Conservation (phyloP, 2,888 invertebrate genomes). For the Norana najaformis region DNA sequence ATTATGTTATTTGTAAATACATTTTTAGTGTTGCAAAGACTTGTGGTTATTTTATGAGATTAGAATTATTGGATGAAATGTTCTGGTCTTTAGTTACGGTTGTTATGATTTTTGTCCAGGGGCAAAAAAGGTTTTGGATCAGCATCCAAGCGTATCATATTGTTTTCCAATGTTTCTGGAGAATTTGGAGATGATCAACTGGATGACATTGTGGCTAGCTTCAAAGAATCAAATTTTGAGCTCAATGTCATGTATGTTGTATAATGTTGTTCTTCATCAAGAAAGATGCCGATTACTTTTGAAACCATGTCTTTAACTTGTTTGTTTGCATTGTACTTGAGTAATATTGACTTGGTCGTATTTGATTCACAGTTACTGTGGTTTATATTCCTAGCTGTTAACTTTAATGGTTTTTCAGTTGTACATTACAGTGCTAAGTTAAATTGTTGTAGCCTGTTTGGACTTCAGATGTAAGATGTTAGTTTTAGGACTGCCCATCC, state of each 20-base stretch:
- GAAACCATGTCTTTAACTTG: neutral
- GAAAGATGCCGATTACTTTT: no score
- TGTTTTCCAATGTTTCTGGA: constrained; percentile 71
- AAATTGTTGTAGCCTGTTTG: no score
- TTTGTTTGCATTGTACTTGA: neutral
- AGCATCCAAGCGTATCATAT: constrained; percentile 67
- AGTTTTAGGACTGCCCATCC: no score
- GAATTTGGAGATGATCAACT: constrained; percentile 65
- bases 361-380: no score
- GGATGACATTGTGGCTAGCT: constrained; percentile 66
- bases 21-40: neutral
- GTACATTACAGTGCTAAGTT: no score
- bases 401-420: no score
- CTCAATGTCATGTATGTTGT: constrained; percentile 70
- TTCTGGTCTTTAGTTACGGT: neutral
- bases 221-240: constrained; percentile 68
- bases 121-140: constrained; percentile 61
- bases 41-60: neutral
- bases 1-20: neutral
- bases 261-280: neutral
- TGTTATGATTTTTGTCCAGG: constrained; percentile 46
- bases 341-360: neutral
- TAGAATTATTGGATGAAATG: neutral
- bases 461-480: no score
- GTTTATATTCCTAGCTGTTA: no score